Evolutionary conservation across 1,140 invertebrate genomes (phyloP).

Genomic region (Amyelois transitella): DNA sequence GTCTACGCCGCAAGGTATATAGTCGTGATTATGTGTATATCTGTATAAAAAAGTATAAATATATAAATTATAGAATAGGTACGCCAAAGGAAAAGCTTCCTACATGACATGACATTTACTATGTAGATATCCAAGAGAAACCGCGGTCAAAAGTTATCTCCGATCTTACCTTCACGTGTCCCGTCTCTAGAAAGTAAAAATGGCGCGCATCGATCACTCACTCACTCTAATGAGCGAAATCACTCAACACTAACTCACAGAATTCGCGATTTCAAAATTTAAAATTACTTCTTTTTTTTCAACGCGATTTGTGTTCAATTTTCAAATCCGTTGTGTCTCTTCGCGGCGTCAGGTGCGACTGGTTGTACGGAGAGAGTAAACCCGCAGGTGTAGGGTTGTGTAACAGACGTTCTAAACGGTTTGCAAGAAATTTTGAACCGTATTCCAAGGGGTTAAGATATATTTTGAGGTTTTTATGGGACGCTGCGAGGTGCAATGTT

Average conservation of each 20-base stretch:
- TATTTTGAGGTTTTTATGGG: background rate
- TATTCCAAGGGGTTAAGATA: slow-evolving; percentile 9
- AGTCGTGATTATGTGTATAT: no score
- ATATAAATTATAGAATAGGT: background rate
- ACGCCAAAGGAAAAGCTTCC: background rate
- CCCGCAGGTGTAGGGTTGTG: slow-evolving; percentile 24
- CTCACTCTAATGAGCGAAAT: slow-evolving; percentile 30
- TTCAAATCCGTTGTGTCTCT: background rate
- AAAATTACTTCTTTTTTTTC: slow-evolving; percentile 3
- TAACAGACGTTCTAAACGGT: slow-evolving; percentile 20
- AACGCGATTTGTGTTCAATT: slow-evolving; percentile 11
- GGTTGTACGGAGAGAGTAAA: slow-evolving; percentile 25
- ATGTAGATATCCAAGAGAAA: background rate
- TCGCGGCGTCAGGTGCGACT: slow-evolving; percentile 45
- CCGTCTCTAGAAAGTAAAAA: slow-evolving; percentile 58
- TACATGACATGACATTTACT: background rate
- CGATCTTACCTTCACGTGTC: slow-evolving; percentile 40
- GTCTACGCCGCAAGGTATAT: no score
- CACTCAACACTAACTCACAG: slow-evolving; percentile 26
- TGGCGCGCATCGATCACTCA: slow-evolving; percentile 29
- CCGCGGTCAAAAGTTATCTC: slow-evolving; percentile 4
- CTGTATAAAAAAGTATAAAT: no score
- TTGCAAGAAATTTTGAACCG: slow-evolving; percentile 7
- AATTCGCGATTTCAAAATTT: slow-evolving; percentile 17
- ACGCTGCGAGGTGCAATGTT: background rate